phyloP scores from a whole-genome alignment of 2,113 vertebrate species.

The Toxostoma redivivum region DNA sequence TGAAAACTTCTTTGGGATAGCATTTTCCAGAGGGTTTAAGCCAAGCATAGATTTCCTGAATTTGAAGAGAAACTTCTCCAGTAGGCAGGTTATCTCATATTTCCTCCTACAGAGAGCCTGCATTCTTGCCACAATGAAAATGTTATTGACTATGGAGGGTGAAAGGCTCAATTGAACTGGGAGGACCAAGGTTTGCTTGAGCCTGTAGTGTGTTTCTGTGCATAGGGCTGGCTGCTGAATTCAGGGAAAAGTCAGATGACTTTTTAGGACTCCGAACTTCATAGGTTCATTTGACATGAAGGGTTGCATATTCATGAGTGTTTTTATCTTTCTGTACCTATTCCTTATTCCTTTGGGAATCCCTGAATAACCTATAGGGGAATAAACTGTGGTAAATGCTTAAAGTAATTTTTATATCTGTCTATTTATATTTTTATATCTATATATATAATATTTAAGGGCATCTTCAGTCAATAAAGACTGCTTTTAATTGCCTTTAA shows the following conservation, averaged over 20 bases:
- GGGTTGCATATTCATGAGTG: not conserved
- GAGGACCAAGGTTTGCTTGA: not conserved
- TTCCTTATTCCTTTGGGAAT: not conserved
- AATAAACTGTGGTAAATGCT: not conserved
- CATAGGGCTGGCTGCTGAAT: not conserved
- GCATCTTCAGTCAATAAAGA: not conserved
- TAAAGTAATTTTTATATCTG: not conserved
- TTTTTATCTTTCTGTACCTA: not conserved
- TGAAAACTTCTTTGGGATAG: not conserved
- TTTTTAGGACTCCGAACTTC: not conserved
- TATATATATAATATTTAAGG: not conserved
- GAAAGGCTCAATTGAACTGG: not conserved
- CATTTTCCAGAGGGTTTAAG: not conserved
- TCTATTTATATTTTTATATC: not conserved
- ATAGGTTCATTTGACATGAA: not conserved
- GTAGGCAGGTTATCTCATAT: not conserved
- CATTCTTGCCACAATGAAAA: not conserved
- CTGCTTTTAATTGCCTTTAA: not conserved
- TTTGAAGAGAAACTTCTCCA: not conserved
- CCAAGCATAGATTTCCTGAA: not conserved
- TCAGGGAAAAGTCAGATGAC: not conserved
- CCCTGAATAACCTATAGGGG: not conserved
- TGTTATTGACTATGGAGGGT: not conserved
- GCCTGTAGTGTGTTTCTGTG: not conserved
- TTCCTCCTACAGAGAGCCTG: not conserved